phyloP scores from a whole-genome alignment of 2,888 invertebrate species.

The Spodoptera littoralis region DNA sequence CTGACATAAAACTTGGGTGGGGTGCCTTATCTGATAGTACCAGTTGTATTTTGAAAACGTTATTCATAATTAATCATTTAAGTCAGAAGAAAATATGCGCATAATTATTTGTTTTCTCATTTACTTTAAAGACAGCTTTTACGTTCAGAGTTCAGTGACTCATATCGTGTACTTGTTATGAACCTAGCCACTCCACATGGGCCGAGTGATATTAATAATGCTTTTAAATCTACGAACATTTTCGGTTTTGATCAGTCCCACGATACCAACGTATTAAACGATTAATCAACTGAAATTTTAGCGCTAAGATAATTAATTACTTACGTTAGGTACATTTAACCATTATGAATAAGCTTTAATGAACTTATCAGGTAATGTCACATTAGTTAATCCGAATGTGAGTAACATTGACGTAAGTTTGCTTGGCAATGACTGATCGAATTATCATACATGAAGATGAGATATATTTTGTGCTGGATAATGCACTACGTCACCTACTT shows the following conservation, averaged over 20 bases:
- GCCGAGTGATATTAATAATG: slow-evolving; percentile 39
- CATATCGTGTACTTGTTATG: slow-evolving; percentile 32
- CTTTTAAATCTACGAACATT: slow-evolving; percentile 35
- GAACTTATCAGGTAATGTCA: too few species aligned
- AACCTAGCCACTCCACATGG: slow-evolving; percentile 35
- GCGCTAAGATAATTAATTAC: slow-evolving; percentile 7
- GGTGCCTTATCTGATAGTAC: too few species aligned
- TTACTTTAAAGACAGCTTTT: slow-evolving; percentile 48
- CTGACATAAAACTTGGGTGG: too few species aligned
- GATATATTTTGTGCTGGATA: slow-evolving; percentile 29
- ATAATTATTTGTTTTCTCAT: slow-evolving; percentile 24
- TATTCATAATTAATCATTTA: too few species aligned
- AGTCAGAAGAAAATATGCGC: too few species aligned
- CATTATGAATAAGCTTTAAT: too few species aligned
- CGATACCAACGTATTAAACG: slow-evolving; percentile 31
- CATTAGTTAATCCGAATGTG: too few species aligned
- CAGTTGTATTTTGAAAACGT: too few species aligned
- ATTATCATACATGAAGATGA: background rate
- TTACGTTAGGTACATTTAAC: too few species aligned
- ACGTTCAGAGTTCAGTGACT: slow-evolving; percentile 52
- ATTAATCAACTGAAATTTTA: slow-evolving; percentile 15
- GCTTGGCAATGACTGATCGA: too few species aligned
- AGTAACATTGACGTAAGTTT: too few species aligned
- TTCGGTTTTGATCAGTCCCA: slow-evolving; percentile 34
- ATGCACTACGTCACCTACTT: slow-evolving; percentile 49